phyloP scores from a whole-genome alignment of 2,797 vertebrate genomes.

The Salmo trutta region DNA sequence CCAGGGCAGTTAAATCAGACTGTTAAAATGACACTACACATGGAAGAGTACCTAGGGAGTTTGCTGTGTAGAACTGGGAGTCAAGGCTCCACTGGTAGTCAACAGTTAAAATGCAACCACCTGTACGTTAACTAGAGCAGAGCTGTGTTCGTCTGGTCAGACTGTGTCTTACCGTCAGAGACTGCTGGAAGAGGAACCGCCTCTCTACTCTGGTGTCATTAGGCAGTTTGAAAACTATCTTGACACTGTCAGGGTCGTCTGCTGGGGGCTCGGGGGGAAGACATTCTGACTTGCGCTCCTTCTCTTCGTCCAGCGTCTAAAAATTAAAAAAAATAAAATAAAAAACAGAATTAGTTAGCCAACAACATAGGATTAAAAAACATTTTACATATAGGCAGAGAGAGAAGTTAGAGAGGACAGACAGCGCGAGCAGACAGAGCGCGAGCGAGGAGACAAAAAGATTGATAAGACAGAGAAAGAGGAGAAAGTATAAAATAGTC shows the following conservation, averaged over 20 bases:
- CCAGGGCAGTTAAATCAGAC: background rate
- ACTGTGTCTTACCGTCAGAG: slow-evolving; percentile 85
- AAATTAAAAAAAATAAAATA: slow-evolving; percentile 61
- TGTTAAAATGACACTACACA: no score
- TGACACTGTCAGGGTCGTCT: slow-evolving; percentile 93
- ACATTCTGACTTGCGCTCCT: slow-evolving; percentile 93
- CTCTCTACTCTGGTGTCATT: slow-evolving; percentile 96
- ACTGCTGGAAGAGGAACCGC: slow-evolving; percentile 95
- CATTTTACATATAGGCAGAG: background rate
- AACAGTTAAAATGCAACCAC: background rate
- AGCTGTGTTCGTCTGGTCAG: background rate
- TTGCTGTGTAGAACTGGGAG: no score
- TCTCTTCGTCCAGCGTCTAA: slow-evolving; percentile 97
- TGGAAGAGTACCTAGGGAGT: no score
- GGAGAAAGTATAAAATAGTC: background rate
- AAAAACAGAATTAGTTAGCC: slow-evolving; percentile 32
- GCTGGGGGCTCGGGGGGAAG: slow-evolving; percentile 90
- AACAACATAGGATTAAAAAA: background rate
- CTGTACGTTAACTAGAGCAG: no score
- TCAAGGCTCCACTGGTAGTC: no score
- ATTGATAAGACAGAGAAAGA: no score
- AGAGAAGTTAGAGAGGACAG: background rate
- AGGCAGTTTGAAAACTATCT: slow-evolving; percentile 98
- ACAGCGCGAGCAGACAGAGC: no score
- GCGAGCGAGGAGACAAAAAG: no score